phyloP scores from a whole-genome alignment of 2,113 vertebrate species.

The Gorsachius goisagi region DNA sequence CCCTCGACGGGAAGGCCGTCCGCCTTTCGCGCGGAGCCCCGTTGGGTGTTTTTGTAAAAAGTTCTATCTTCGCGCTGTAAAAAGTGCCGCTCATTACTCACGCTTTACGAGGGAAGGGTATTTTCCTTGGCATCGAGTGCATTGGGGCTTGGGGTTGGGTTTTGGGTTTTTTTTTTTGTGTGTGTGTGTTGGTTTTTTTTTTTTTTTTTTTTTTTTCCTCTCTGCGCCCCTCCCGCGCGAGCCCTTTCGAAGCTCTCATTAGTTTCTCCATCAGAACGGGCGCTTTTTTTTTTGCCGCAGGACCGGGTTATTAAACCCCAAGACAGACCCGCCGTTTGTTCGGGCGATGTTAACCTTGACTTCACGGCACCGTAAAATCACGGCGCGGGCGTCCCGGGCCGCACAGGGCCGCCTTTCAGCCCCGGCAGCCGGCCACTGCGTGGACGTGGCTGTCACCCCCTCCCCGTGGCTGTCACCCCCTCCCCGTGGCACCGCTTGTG shows the following conservation, averaged over 20 bases:
- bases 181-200: background rate
- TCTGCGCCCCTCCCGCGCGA: background rate
- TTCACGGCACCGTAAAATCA: background rate
- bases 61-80: constrained; percentile 42
- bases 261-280: constrained; percentile 26
- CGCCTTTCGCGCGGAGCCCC: constrained; percentile 24
- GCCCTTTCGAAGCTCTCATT: constrained; percentile 18
- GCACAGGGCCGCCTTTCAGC: too few relatives aligned
- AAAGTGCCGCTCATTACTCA: constrained; percentile 60
- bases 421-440: too few relatives aligned
- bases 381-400: too few relatives aligned
- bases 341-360: background rate
- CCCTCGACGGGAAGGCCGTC: background rate
- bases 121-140: constrained; percentile 11
- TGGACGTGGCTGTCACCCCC: too few relatives aligned
- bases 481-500: too few relatives aligned
- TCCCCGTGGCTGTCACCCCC: too few relatives aligned
- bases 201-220: too few relatives aligned
- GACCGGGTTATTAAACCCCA: constrained; percentile 1
- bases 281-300: background rate
- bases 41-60: constrained; percentile 49
- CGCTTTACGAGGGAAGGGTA: constrained; percentile 46
- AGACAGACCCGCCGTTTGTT: constrained; percentile 57
- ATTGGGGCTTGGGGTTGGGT: background rate
- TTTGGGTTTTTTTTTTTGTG: background rate